phyloP scores from a whole-genome alignment of 2,888 invertebrate genomes.

The Orchesella flavescens region DNA sequence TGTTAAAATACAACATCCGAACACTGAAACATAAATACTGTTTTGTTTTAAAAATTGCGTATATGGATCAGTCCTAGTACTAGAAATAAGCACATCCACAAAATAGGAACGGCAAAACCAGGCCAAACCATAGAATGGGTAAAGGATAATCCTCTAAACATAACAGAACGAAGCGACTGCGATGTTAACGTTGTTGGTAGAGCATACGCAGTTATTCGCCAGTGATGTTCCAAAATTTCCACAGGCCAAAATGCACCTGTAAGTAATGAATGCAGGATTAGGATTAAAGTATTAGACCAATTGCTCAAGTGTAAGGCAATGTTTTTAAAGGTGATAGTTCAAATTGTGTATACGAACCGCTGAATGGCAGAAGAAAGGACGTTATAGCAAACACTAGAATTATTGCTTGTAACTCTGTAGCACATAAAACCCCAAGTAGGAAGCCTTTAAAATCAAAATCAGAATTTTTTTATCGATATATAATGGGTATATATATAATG shows the following conservation, averaged over 20 bases:
- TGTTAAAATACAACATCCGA: too few relatives aligned
- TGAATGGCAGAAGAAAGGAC: slow-evolving; percentile 37
- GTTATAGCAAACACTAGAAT: slow-evolving; percentile 27
- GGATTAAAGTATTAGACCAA: neutral
- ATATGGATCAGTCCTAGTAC: too few relatives aligned
- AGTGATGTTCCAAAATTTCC: slow-evolving; percentile 15
- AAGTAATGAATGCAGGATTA: neutral
- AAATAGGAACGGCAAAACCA: neutral
- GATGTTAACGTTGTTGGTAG: slow-evolving; percentile 6
- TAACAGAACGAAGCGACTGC: neutral
- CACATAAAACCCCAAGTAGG: slow-evolving; percentile 25
- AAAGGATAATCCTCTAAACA: neutral
- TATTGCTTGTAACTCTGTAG: slow-evolving; percentile 30
- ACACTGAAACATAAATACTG: too few relatives aligned
- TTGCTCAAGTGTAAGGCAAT: neutral
- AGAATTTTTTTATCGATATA: neutral
- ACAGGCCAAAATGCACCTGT: slow-evolving; percentile 44
- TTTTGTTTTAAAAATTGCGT: too few relatives aligned
- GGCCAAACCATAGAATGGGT: neutral
- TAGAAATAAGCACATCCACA: too few relatives aligned
- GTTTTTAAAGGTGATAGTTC: neutral
- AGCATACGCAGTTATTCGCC: slow-evolving; percentile 24
- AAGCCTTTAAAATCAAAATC: slow-evolving; percentile 22
- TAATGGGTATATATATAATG: neutral
- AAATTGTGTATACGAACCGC: slow-evolving; percentile 21